Base-by-base conservation (phyloP, 2,888 invertebrate genomes). In the Sinhomidia bicolor region DNA sequence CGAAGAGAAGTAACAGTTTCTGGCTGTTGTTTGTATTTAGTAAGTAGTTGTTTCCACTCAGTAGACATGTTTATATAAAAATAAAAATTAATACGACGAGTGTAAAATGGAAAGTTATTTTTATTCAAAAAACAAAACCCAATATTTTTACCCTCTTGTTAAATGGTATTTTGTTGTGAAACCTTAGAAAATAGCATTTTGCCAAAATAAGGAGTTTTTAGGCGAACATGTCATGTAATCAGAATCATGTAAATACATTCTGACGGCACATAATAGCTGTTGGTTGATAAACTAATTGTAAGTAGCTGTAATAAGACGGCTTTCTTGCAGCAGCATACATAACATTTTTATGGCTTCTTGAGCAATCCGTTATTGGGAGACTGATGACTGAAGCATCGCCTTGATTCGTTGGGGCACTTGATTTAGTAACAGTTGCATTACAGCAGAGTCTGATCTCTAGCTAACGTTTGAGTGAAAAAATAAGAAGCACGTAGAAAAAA, bases 321-420 rank as follows among this genome's bases (percentile, higher is more conserved):
- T 41, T n/a, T 47, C 47, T 74, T 47, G 65, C 44, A 26, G 9
- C 5, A 23, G 17, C 17, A 60, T n/a, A 23, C 44, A 47, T 23
- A 23, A 3, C 20, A 29, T 76, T 76, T 78, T 78, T 78, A 78
- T 78, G 78, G 36, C 78, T 78, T 78, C 78, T 78, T 78, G 9
- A 14, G 54, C 57, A 78, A 78, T 78, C 57, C 57, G 32, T 44
- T 44, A 44, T 54, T 78, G 29, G 54, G 57, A 20, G 57, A n/a
- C n/a, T n/a, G n/a, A n/a, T n/a, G 54, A 57, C 57, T 36, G 54
- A 12, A 78, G 57, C 57, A 32, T 78, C 57, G 78, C 41, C 32
- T 78, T 78, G 54, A 54, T 54, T 78, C 54, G 44, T 10, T 41
- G 12, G 10, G 3, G 74, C 47, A 23, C 23, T 23, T 47, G 47